These are phyloP conservation scores for Syngnathus typhle DNA, from an alignment of 2,113 vertebrate species.

Conservation along the genomic window DNA sequence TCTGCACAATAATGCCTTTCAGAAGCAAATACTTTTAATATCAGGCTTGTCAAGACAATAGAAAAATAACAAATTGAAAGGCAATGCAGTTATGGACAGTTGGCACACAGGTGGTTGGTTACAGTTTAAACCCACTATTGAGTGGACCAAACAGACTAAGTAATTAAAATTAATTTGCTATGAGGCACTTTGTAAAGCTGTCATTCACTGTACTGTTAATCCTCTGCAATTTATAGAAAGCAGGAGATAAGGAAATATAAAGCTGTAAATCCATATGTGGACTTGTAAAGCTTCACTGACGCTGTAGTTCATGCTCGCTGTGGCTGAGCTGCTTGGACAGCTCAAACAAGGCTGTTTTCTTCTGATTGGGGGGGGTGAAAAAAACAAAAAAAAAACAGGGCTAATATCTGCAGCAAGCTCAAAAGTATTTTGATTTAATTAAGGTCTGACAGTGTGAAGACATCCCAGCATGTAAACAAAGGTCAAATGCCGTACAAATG, in stretches of 20 bases:
- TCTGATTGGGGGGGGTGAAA: constrained; percentile 9
- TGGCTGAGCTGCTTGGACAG: constrained; percentile 6
- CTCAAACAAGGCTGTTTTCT: background rate
- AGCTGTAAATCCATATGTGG: constrained; percentile 21
- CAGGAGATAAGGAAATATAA: constrained; percentile 23
- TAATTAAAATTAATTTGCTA: constrained; percentile 26
- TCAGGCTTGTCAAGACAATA: background rate
- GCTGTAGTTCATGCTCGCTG: constrained; percentile 16
- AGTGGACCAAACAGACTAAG: background rate
- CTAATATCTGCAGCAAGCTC: background rate
- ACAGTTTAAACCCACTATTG: no score
- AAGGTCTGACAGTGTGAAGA: background rate
- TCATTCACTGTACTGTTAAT: constrained; percentile 27
- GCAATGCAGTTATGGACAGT: no score
- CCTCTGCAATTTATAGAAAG: constrained; percentile 13
- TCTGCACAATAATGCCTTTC: background rate
- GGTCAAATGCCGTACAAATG: background rate
- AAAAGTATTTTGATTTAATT: background rate
- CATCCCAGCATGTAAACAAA: background rate
- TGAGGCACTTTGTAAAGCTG: constrained; percentile 6
- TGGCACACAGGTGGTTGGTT: no score
- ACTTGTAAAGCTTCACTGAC: constrained; percentile 33
- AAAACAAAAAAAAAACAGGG: background rate
- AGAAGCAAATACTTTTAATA: background rate
- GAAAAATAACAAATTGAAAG: background rate